Base-by-base conservation (phyloP, 2,797 vertebrate species). In the Euthynnus affinis region DNA sequence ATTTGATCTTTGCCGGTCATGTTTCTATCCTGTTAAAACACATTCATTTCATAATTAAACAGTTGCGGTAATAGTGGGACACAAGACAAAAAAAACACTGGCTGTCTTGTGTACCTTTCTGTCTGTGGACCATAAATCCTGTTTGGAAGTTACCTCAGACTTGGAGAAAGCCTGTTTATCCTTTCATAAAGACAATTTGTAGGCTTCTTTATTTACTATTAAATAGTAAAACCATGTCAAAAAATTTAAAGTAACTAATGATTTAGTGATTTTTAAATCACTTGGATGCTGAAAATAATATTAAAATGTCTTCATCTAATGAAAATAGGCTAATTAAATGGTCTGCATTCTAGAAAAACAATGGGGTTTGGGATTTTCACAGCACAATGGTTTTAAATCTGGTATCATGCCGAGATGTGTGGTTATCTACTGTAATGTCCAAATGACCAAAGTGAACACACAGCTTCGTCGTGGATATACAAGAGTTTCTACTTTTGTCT, bases 71-170 rank as follows among this genome's bases (percentile, higher is more conserved):
- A 74, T 34, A 66, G 13, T 22, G 48, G 44, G 75, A 55, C 29
- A 61, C 18, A 20, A 51, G 23, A 44, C n/a, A n/a, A n/a, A n/a
- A 27, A 34, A 10, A 12, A 40, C 42, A 46, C 15, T 48, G 29
- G 23, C 18, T 23, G 40, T 17, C 27, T 32, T 49, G 18, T 53
- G 9, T 37, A 6, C n/a, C 59, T 69, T 27, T 53, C 64, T 49
- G 48, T 64, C 20, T 62, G 27, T 71, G 22, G 42, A 69, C 14
- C 8, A 17, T 80, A 55, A 67, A 81, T 68, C 44, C 25, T 22
- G 1, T 4, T 58, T 18, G 53, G 69, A 69, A 23, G 22, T 63
- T 68, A 23, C 29, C 32, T 46, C 27, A 20, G 44, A 48, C 15
- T 48, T 48, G 15, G 17, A 48, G 44, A 48, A 48, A 17, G 15